phyloP scores from a whole-genome alignment of 2,888 invertebrate species.

The Phalera bucephala region DNA sequence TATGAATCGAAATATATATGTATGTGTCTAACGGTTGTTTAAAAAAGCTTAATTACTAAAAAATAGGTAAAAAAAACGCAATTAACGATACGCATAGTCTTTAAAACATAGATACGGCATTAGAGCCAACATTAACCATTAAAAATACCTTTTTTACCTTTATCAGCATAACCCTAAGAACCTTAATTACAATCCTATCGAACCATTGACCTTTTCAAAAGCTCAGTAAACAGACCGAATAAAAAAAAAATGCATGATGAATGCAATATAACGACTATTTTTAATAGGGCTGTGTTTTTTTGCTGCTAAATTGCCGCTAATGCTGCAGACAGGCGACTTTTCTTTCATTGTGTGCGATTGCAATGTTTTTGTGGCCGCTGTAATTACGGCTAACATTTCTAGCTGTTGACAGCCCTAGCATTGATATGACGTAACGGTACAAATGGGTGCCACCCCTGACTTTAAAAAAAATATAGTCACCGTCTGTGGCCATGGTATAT shows the following conservation, averaged over 20 bases:
- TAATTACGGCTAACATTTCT: constrained; percentile 36
- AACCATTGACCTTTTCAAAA: constrained; percentile 54
- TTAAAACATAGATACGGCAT: no score
- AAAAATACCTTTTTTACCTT: not conserved
- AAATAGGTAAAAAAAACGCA: no score
- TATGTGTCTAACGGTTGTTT: no score
- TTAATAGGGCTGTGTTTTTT: constrained; percentile 57
- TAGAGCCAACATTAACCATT: not conserved
- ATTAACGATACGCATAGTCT: no score
- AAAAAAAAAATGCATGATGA: constrained; percentile 42
- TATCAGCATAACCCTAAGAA: constrained; percentile 31
- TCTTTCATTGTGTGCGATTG: constrained; percentile 40
- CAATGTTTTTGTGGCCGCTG: constrained; percentile 30
- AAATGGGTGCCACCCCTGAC: constrained; percentile 7
- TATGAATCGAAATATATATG: no score
- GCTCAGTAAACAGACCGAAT: constrained; percentile 30
- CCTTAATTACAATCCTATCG: constrained; percentile 40
- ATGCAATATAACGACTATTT: constrained; percentile 55
- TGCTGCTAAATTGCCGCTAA: constrained; percentile 52
- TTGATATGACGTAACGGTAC: constrained; percentile 24
- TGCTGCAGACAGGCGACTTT: constrained; percentile 39
- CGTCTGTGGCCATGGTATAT: no score
- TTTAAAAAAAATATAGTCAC: constrained; percentile 3
- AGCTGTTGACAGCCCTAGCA: constrained; percentile 41
- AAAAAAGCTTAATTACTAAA: no score